These are phyloP conservation scores for Timema podura DNA, from an alignment of 2,888 invertebrate genomes.

Conservation along the genomic window DNA sequence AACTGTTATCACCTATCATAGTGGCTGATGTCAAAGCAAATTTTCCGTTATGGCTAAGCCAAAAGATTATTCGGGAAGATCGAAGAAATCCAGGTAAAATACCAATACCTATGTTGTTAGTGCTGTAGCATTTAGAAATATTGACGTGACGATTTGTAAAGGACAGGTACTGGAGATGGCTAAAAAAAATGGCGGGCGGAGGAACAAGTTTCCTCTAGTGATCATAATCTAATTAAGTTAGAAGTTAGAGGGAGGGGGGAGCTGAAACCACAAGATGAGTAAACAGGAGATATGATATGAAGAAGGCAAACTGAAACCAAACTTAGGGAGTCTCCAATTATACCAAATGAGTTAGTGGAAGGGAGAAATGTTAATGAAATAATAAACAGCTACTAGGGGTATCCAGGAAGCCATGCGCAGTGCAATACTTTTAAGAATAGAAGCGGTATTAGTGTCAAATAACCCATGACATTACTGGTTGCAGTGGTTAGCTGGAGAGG, in stretches of 20 bases:
- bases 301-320: background rate
- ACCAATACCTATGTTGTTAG: background rate
- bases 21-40: slow-evolving; percentile 14
- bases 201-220: background rate
- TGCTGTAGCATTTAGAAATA: background rate
- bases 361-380: background rate
- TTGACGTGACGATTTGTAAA: background rate
- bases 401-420: background rate
- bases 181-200: no score
- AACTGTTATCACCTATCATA: background rate
- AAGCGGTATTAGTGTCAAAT: background rate
- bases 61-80: no score
- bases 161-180: background rate
- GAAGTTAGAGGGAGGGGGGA: background rate
- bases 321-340: background rate
- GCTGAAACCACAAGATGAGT: no score
- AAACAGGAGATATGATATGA: background rate
- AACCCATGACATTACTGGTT: background rate
- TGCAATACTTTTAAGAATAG: background rate
- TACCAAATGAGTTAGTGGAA: background rate
- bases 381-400: background rate
- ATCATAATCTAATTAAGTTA: background rate
- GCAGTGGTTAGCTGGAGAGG: background rate
- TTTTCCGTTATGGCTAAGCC: background rate
- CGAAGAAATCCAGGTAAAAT: no score